Evolutionary conservation across 2,888 invertebrate genomes (phyloP).

Genomic region (Limenitis camilla): DNA sequence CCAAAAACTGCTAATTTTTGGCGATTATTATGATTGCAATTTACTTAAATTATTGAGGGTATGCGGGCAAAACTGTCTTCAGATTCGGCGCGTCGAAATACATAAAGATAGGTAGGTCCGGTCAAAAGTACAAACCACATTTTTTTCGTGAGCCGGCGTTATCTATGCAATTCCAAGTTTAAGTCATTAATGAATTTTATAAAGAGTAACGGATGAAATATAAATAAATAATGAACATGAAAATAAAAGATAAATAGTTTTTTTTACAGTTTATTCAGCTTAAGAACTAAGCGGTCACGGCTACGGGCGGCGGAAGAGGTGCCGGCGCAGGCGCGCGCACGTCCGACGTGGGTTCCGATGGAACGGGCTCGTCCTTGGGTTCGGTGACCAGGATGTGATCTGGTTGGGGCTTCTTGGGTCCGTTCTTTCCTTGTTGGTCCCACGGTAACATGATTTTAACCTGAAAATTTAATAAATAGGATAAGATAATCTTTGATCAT

Average conservation of each 20-base stretch:
- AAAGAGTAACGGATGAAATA: slow-evolving; percentile 2
- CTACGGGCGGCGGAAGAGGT: slow-evolving; percentile 59
- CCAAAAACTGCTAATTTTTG: too few relatives aligned
- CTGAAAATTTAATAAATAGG: slow-evolving; percentile 49
- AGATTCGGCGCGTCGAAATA: too few relatives aligned
- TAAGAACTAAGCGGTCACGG: slow-evolving; percentile 54
- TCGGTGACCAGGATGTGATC: slow-evolving; percentile 98
- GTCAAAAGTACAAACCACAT: too few relatives aligned
- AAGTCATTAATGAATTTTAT: too few relatives aligned
- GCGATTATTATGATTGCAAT: too few relatives aligned
- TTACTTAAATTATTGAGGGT: too few relatives aligned
- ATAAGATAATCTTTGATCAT: not conserved
- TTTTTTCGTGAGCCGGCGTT: too few relatives aligned
- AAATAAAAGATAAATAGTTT: slow-evolving; percentile 2
- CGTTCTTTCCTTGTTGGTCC: slow-evolving; percentile 97
- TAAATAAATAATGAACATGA: not conserved
- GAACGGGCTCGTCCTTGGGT: slow-evolving; percentile 94
- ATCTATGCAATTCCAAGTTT: too few relatives aligned
- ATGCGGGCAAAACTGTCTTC: too few relatives aligned
- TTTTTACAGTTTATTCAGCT: slow-evolving; percentile 30
- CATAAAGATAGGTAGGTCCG: too few relatives aligned
- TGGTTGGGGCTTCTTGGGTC: slow-evolving; percentile 97
- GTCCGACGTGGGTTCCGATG: slow-evolving; percentile 82
- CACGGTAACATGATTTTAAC: slow-evolving; percentile 99
- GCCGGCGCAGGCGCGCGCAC: slow-evolving; percentile 81